Base-by-base conservation (phyloP, 2,888 invertebrate genomes). In the Acanthococcus lagerstroemiae region DNA sequence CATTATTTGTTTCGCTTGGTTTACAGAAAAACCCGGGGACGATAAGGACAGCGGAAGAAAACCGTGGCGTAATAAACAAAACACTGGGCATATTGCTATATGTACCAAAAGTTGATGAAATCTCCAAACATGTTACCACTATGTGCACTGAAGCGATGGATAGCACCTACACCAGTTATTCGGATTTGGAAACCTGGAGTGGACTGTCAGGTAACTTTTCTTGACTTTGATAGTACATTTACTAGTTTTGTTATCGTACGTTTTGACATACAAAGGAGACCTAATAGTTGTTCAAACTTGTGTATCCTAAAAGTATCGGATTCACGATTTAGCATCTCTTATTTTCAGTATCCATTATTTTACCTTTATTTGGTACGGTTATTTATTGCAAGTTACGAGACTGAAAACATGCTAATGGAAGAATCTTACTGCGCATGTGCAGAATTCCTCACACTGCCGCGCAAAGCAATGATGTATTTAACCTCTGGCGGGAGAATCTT, bases 11-110 rank as follows among this genome's bases (percentile, higher is more conserved):
- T n/a, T n/a, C n/a, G n/a, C n/a, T n/a, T n/a, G n/a, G n/a, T n/a
- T 68, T 70, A 50, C 69, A 74, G 72, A 84, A 84, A 77, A 92
- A 92, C 78, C 90, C 91, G 4, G 88, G 88, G 67, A 90, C 91
- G 17, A 85, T 94, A 46, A 82, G 95, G 30, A 84, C 86, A 1
- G 92, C 95, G 0, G 95, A 95, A 75, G 93, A 94, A 73, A 92
- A 94, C 73, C 83, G 85, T 70, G 91, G 91, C 3, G 85, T 87
- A 74, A 86, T 88, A 56, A 89, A 87, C 74, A 85, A 86, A 70
- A 87, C 88, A 3, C 86, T 94, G 81, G 90, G 92, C 71, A 84
- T 90, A 63, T 85, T 87, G 79, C 83, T 94, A 26, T 83, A 86
- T 71, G 76, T 87, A 55, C 80, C 83, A 65, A 82, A 83, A 72